Conservation (phyloP, 2,797 vertebrate species). For the Myripristis murdjan region DNA sequence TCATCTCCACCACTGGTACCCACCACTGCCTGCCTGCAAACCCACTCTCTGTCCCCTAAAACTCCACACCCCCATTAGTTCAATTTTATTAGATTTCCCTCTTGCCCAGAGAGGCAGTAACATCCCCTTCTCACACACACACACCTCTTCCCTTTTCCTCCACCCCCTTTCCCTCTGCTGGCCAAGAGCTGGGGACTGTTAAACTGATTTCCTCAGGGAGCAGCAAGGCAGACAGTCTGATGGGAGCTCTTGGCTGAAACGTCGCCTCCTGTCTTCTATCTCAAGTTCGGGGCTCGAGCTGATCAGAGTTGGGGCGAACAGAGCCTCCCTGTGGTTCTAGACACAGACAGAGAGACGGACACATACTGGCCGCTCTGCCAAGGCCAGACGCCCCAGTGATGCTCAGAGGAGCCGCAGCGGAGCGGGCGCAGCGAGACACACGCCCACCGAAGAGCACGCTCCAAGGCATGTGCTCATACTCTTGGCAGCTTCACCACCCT, state of each 20-base stretch:
- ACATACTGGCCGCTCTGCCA: slow-evolving; percentile 66
- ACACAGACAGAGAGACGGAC: slow-evolving; percentile 64
- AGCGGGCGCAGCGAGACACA: slow-evolving; percentile 67
- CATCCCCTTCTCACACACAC: slow-evolving; percentile 52
- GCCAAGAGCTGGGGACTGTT: slow-evolving; percentile 86
- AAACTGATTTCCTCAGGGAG: slow-evolving; percentile 89
- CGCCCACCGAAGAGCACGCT: slow-evolving; percentile 71
- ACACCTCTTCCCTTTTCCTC: slow-evolving; percentile 65
- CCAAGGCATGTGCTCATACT: slow-evolving; percentile 83
- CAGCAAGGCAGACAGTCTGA: slow-evolving; percentile 82
- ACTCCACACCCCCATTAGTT: slow-evolving; percentile 84
- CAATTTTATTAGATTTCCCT: slow-evolving; percentile 87
- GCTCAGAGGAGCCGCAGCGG: slow-evolving; percentile 61
- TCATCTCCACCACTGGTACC: slow-evolving; percentile 79
- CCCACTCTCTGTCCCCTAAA: slow-evolving; percentile 76
- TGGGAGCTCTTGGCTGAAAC: slow-evolving; percentile 75
- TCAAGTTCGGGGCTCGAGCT: slow-evolving; percentile 62
- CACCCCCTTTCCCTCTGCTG: slow-evolving; percentile 69
- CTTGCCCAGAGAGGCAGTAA: slow-evolving; percentile 83
- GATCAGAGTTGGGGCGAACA: slow-evolving; percentile 52
- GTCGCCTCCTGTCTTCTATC: slow-evolving; percentile 69
- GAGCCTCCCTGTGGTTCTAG: slow-evolving; percentile 67
- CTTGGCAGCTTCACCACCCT: slow-evolving; percentile 81
- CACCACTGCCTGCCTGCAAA: slow-evolving; percentile 72
- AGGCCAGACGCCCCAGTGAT: slow-evolving; percentile 61